Conservation (phyloP, 2,797 vertebrate genomes). For the Epinephelus malabaricus region DNA sequence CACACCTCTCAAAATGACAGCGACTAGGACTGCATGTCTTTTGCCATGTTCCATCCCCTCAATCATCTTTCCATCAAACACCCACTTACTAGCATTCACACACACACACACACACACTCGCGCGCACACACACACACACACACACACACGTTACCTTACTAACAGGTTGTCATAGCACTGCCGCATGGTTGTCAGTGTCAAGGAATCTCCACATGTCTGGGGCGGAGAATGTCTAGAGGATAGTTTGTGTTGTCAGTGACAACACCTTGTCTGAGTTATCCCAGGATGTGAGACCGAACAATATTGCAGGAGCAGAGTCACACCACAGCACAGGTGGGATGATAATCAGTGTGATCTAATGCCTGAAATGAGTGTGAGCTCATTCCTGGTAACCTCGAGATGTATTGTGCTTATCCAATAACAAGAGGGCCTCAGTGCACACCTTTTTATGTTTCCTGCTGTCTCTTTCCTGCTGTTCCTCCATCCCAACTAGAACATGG, state of each 20-base stretch:
- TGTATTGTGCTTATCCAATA: neutral
- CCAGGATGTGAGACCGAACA: slow-evolving; percentile 56
- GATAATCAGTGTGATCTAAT: slow-evolving; percentile 64
- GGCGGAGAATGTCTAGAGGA: slow-evolving; percentile 62
- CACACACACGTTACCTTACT: slow-evolving; percentile 55
- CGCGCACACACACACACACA: slow-evolving; percentile 27
- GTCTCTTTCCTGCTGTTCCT: neutral
- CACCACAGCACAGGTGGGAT: slow-evolving; percentile 40
- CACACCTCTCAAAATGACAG: slow-evolving; percentile 74
- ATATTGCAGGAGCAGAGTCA: slow-evolving; percentile 57
- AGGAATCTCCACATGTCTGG: slow-evolving; percentile 73
- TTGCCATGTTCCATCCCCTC: slow-evolving; percentile 73
- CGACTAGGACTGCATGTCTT: slow-evolving; percentile 70
- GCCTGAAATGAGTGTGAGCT: slow-evolving; percentile 61
- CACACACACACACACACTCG: slow-evolving; percentile 30
- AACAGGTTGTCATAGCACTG: slow-evolving; percentile 81
- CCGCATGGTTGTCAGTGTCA: slow-evolving; percentile 73
- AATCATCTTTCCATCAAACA: slow-evolving; percentile 80
- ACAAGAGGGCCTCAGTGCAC: neutral
- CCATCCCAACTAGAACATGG: neutral
- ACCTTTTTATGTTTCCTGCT: neutral
- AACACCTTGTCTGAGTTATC: slow-evolving; percentile 71
- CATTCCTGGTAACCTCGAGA: slow-evolving; percentile 37
- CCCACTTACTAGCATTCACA: slow-evolving; percentile 48
- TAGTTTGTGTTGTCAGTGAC: slow-evolving; percentile 76